Evolutionary conservation across 2,888 invertebrate genomes (phyloP), one percentile per base, ranked within the genome.

Genomic region (Labia minor): DNA sequence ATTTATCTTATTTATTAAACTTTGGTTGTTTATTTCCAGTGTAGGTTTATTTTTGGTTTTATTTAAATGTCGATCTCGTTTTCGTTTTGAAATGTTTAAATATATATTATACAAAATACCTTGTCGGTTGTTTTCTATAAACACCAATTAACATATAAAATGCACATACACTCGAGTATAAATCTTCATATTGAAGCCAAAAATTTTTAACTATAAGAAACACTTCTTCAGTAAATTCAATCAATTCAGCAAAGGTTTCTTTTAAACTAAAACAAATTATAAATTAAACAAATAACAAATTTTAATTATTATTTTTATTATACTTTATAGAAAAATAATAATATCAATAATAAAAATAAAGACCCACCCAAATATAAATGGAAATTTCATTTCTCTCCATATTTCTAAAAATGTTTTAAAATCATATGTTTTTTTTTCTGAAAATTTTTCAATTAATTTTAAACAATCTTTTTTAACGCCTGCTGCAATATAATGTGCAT

Each of bases 181-280:
- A 49, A 49, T 49, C 49, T 49, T 49, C 49, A 49, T 10, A 49
- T 49, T 49, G 49, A 49, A 49, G 49, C 49, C 49, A 49, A n/a
- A 49, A 10, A 49, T 49, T 49, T 49, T 49, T 49, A 2, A 49
- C 49, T n/a, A 49, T 49, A 16, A 49, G 49, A 49, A 49, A 49
- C 3, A 49, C 49, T 49, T 49, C 49, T 49, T 49, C 49, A 8
- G 49, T 49, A 16, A 49, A 49, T 49, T 49, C 49, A 49, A 49
- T 49, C 14, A 49, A 49, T 49, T 49, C 49, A 49, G 49, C 49
- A 49, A 49, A 49, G 6, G 49, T 49, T 10, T 49, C 49, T 49
- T 14, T 49, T 49, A 49, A 49, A 10, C 49, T 49, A 49, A 49
- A 49, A 49, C 2, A 49, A 49, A n/a, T 6, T 26, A 26, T 26